Base-by-base conservation (phyloP, 2,797 vertebrate genomes). In the Triplophysa yarkandensis region DNA sequence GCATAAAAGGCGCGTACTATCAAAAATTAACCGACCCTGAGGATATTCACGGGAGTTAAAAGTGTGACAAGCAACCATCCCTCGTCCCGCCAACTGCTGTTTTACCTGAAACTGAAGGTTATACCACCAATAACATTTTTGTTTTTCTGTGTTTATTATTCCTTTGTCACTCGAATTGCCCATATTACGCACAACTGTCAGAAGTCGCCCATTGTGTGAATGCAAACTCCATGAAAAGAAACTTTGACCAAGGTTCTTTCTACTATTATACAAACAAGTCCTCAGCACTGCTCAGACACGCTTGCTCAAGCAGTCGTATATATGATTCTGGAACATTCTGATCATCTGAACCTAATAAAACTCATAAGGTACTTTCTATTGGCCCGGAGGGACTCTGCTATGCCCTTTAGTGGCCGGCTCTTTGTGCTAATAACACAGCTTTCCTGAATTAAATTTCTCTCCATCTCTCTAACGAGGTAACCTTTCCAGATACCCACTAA, bases 401-500 rank as follows among this genome's bases (percentile, higher is more conserved):
- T 84, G 76, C 67, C 77, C 77, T 77, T 54, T 84, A 71, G 77
- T 78, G 55, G 8, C 71, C 67, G 67, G 74, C 79, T 84, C 77
- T 54, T 81, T 68, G 65, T 64, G 69, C 75, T 76, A 83, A 82
- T 80, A 82, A 82, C 73, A 74, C 74, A 82, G 61, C 48, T 81
- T n/a, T 82, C 17, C 57, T 36, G 60, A 78, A 82, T 81, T 77
- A 84, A 77, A 84, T 86, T 83, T 77, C 72, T 80, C 77, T 60
- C 68, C 55, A 68, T 83, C 84, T 82, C 76, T 71, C 81, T 82
- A 85, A 85, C 2, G 52, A 81, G 66, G 44, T 85, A 85, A 89
- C 83, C 81, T 88, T 88, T 87, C 32, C 80, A 73, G 72, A 84
- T 81, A 77, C 77, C 80, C 82, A 79, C 69, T 69, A 84, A 86